Percentiles rank a stretch among this genome's conserved stretches.
These are phyloP conservation scores for Stichopus chloronotus DNA, from an alignment of 35 echinoderm and acorn worm species.

Conservation along the genomic window DNA sequence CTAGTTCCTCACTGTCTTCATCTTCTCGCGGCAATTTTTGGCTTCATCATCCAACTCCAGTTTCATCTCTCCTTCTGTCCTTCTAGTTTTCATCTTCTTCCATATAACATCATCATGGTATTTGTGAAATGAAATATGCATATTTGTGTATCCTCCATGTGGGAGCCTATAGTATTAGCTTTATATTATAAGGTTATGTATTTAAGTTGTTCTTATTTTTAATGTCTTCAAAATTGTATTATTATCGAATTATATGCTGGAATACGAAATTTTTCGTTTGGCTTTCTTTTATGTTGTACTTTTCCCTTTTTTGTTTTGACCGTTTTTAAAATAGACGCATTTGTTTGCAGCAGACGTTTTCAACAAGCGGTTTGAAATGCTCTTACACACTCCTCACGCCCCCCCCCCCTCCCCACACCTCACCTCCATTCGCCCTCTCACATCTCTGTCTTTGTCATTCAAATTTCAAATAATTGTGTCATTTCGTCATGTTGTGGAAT, in stretches of 20 bases:
- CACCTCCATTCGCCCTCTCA: not conserved
- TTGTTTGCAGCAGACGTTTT: not conserved
- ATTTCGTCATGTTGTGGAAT: too few relatives aligned
- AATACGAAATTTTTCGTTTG: not conserved
- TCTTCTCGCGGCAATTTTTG: not conserved
- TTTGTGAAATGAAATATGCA: constrained; percentile 21
- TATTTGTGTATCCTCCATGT: not conserved
- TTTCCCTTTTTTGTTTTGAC: not conserved
- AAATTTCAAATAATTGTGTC: too few relatives aligned
- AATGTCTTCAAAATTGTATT: constrained; percentile 1
- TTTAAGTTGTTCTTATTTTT: not conserved
- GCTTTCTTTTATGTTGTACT: too few relatives aligned
- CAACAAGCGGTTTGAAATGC: too few relatives aligned
- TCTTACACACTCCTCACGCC: not conserved
- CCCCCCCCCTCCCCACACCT: not conserved
- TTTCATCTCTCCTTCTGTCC: not conserved
- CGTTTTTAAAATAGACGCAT: not conserved
- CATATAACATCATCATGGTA: constrained; percentile 16
- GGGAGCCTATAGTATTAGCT: not conserved
- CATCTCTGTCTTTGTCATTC: not conserved
- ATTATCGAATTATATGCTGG: constrained; percentile 5
- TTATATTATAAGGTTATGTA: not conserved
- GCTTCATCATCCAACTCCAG: not conserved
- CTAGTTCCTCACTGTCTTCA: too few relatives aligned
- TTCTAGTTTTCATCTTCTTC: not conserved